These are phyloP conservation scores for Temnothorax unifasciatus DNA, from an alignment of 2,888 invertebrate species.

Conservation along the genomic window DNA sequence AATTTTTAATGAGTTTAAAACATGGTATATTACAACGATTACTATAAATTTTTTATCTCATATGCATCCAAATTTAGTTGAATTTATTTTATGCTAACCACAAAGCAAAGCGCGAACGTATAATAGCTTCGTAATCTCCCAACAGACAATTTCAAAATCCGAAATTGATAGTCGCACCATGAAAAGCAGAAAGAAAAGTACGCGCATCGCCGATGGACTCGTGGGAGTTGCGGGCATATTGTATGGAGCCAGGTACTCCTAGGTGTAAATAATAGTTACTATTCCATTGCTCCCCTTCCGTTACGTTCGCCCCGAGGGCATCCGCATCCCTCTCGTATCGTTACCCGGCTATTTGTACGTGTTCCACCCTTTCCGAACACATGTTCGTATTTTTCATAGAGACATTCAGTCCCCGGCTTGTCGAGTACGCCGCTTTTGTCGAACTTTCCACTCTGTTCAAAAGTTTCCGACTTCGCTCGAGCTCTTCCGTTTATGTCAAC, in stretches of 20 bases:
- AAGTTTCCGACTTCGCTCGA: conserved; percentile 10
- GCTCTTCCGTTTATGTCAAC: conserved; percentile 11
- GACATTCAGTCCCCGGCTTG: background rate
- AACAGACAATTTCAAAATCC: background rate
- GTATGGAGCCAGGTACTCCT: background rate
- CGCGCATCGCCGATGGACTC: background rate
- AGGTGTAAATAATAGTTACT: conserved; percentile 45
- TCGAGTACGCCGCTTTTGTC: conserved; percentile 9
- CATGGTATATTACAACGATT: background rate
- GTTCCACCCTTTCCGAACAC: background rate
- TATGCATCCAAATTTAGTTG: background rate
- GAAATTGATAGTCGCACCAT: background rate
- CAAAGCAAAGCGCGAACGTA: background rate
- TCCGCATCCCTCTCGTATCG: conserved; percentile 21
- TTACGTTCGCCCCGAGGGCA: background rate
- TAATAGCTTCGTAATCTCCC: background rate
- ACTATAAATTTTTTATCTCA: background rate
- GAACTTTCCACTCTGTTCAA: conserved; percentile 24
- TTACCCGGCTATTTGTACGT: conserved; percentile 21
- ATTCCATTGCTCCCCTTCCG: conserved; percentile 3
- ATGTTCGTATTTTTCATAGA: conserved; percentile 33
- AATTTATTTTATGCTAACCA: background rate
- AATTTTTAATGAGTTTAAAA: background rate
- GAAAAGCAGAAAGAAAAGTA: background rate
- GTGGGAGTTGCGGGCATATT: conserved; percentile 30